Percentiles rank a stretch among this genome's conserved stretches.
Conservation (phyloP, 2,888 invertebrate genomes). For the Chrysolina oricalcia region DNA sequence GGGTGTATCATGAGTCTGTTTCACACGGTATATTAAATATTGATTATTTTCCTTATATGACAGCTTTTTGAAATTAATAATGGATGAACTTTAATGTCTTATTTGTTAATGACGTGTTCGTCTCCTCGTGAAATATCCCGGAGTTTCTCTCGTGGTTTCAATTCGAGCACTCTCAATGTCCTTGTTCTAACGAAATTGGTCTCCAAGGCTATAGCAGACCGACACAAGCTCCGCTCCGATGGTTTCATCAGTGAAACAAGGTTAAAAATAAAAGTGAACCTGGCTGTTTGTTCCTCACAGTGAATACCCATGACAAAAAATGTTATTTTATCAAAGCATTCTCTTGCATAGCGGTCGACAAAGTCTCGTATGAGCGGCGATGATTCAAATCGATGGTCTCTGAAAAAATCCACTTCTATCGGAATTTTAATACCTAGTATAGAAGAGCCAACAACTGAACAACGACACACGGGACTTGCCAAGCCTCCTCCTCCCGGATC, state of each 20-base stretch:
- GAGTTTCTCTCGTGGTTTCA: no score
- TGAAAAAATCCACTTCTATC: neutral
- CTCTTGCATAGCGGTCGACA: slow-evolving; percentile 2
- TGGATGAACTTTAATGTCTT: no score
- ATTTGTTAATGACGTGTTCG: no score
- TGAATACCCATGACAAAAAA: slow-evolving; percentile 4
- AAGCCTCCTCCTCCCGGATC: no score
- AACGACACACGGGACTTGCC: no score
- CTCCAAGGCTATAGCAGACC: slow-evolving; percentile 8
- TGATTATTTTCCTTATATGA: no score
- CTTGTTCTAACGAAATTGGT: neutral
- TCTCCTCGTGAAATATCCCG: no score
- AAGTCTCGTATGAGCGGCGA: neutral
- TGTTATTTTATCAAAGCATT: slow-evolving; percentile 12
- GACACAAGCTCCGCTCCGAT: slow-evolving; percentile 3
- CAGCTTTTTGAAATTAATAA: no score
- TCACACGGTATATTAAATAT: no score
- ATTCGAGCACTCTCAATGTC: no score
- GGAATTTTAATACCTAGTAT: neutral
- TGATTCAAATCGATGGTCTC: neutral
- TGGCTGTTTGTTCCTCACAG: slow-evolving; percentile 1
- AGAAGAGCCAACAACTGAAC: no score
- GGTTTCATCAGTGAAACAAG: slow-evolving; percentile 21
- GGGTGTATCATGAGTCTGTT: no score
- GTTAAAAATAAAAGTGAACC: slow-evolving; percentile 6